Evolutionary conservation across 2,888 invertebrate species (phyloP).

Genomic region (Ferrisia virgata): DNA sequence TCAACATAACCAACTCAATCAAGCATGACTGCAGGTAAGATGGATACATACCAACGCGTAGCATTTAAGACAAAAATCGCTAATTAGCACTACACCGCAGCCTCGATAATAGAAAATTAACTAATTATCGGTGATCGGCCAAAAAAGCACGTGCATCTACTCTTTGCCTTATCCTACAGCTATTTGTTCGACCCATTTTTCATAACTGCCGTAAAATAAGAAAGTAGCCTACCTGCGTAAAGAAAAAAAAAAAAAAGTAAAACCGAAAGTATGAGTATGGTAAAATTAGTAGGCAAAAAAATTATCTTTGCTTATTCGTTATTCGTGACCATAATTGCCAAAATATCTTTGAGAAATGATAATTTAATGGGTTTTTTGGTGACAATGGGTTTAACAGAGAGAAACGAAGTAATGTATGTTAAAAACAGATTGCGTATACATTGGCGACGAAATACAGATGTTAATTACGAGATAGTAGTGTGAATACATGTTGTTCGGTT

Average conservation of each 20-base stretch:
- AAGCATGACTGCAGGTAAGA: no score
- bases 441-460: background rate
- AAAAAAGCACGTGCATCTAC: background rate
- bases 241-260: no score
- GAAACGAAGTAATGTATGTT: constrained; percentile 13
- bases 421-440: background rate
- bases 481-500: background rate
- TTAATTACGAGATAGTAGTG: constrained; percentile 23
- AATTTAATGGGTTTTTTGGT: constrained; percentile 21
- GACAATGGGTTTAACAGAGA: constrained; percentile 17
- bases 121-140: background rate
- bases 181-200: background rate
- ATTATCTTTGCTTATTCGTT: constrained; percentile 23
- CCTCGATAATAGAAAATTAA: background rate
- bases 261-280: constrained; percentile 16
- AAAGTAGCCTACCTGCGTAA: no score
- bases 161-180: background rate
- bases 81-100: background rate
- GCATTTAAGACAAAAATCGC: background rate
- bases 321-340: constrained; percentile 19
- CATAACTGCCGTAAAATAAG: background rate
- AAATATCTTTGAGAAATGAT: constrained; percentile 21
- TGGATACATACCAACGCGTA: background rate
- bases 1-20: no score
- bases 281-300: background rate